phyloP scores from a whole-genome alignment of 2,113 vertebrate genomes.

The human (Homo sapiens) region DNA sequence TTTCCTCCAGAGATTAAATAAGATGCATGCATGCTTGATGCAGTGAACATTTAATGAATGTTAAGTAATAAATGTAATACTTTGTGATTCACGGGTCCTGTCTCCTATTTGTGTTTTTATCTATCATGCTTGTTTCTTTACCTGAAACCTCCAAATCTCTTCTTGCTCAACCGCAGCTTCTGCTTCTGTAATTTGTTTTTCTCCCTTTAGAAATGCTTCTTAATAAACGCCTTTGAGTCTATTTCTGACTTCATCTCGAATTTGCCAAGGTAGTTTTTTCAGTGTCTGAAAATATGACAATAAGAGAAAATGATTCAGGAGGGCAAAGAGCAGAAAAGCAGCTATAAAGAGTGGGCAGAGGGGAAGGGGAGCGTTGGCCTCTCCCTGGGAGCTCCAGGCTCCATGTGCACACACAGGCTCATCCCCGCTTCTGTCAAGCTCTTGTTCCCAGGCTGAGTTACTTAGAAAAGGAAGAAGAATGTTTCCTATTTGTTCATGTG shows the following conservation, averaged over 20 bases:
- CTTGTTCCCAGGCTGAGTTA: background rate
- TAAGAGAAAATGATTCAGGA: background rate
- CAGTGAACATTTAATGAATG: background rate
- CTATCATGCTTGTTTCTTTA: background rate
- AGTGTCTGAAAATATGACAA: background rate
- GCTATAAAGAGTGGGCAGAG: background rate
- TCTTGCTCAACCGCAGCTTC: background rate
- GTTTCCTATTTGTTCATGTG: background rate
- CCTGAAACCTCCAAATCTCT: background rate
- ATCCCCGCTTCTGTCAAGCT: background rate
- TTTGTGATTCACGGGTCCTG: background rate
- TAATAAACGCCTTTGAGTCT: background rate
- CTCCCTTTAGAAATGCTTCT: background rate
- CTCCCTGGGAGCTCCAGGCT: background rate
- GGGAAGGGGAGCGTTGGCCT: background rate
- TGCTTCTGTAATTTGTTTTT: background rate
- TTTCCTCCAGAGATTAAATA: background rate
- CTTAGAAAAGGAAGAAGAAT: background rate
- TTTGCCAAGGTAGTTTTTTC: background rate
- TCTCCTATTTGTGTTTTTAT: background rate
- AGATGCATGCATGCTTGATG: background rate
- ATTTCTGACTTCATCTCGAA: constrained; percentile 25
- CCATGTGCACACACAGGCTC: background rate
- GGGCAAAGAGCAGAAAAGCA: background rate
- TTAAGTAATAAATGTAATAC: background rate